Base-by-base conservation (phyloP, 2,797 vertebrate species). In the Peromyscus nudipes region DNA sequence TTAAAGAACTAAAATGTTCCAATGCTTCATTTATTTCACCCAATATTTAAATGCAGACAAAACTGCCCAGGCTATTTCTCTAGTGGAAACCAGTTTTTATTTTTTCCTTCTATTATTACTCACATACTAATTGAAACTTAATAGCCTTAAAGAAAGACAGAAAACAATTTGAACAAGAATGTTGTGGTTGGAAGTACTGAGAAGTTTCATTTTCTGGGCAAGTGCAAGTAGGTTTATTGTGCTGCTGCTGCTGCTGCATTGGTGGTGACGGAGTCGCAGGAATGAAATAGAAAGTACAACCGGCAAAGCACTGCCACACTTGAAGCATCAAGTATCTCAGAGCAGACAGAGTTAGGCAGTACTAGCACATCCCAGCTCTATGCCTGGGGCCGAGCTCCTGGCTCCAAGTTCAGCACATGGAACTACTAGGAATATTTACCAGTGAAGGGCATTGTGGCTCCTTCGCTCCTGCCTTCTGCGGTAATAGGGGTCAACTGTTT, bases 41-140 rank as follows among this genome's bases (percentile, higher is more conserved):
- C 25, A 67, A n/a, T 64, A 57, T 46, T 95, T 91, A 69, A 76
- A 73, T 62, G 31, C 62, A 84, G 16, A 9, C 60, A 16, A 88
- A 65, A 92, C 0, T 79, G 37, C 57, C 49, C 40, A 34, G 67
- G 69, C 5, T 75, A 23, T 69, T 94, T 95, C 71, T 88, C 8
- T 65, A 84, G 46, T 31, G 92, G 73, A 93, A 95, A 83, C 29
- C 27, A 62, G 25, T 31, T 80, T 89, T 92, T 73, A 34, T n/a
- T 4, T 69, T 34, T 69, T 86, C 76, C 71, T 69, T 46, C 6
- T 73, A 12, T 37, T 64, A 62, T 34, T 67, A 77, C 1, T 46
- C 71, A 77, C 0, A 29, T 29, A 84, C 34, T 64, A 91, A 85
- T 16, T 57, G 40, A 94, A 93, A 91, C 69, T 57, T 80, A 79